These are phyloP conservation scores for Celastrina argiolus DNA, from an alignment of 2,888 invertebrate genomes.

Conservation along the genomic window DNA sequence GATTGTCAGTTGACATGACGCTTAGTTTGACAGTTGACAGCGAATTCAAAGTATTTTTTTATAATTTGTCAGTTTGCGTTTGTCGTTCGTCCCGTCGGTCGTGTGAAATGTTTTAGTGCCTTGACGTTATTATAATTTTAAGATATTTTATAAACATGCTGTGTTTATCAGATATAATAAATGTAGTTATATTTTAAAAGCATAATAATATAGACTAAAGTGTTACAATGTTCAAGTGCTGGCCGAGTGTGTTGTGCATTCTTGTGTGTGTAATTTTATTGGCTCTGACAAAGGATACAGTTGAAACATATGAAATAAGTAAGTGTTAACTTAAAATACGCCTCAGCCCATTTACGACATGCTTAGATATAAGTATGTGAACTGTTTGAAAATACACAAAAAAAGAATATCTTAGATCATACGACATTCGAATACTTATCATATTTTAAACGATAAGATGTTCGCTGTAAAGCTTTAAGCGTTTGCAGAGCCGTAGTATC, in stretches of 20 bases:
- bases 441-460: background rate
- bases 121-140: constrained; percentile 24
- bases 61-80: background rate
- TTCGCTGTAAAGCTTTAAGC: background rate
- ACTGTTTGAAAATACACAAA: background rate
- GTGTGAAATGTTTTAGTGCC: constrained; percentile 24
- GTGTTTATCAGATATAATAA: constrained; percentile 26
- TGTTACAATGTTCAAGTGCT: constrained; percentile 59
- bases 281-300: constrained; percentile 61
- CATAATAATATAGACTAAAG: constrained; percentile 31
- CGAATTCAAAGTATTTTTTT: background rate
- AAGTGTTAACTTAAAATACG: constrained; percentile 40
- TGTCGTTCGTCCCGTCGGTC: constrained; percentile 10
- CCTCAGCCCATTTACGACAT: background rate
- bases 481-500: background rate
- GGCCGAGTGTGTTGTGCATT: constrained; percentile 53
- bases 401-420: background rate
- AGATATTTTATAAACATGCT: constrained; percentile 28
- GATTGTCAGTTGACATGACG: background rate
- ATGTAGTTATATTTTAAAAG: constrained; percentile 27
- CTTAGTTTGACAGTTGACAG: background rate
- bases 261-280: constrained; percentile 58
- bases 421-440: background rate
- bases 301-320: constrained; percentile 57
- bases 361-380: background rate